phyloP scores from a whole-genome alignment of 2,888 invertebrate species.

The Stenotaenia linearis region DNA sequence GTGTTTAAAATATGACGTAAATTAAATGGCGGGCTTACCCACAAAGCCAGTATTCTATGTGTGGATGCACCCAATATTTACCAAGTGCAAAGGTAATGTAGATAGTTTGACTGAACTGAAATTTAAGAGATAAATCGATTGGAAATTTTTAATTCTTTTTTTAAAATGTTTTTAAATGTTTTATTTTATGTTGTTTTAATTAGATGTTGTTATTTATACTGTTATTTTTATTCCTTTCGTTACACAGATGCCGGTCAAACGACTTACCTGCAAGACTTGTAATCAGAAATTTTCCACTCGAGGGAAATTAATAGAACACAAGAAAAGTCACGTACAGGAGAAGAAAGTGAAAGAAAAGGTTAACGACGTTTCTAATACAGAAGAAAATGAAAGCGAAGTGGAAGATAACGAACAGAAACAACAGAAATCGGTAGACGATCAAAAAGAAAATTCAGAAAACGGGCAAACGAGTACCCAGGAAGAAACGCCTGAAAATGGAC shows the following conservation, averaged over 20 bases:
- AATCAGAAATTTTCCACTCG: background rate
- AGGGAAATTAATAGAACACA: background rate
- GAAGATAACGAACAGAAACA: background rate
- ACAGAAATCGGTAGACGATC: background rate
- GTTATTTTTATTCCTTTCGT: background rate
- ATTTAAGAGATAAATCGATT: background rate
- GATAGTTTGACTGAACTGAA: background rate
- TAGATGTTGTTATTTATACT: background rate
- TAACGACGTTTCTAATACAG: background rate
- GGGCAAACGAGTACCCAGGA: background rate
- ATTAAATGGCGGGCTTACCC: constrained; percentile 29
- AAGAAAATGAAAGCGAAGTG: background rate
- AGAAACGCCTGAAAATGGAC: background rate
- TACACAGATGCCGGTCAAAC: background rate
- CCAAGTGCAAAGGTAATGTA: constrained; percentile 10
- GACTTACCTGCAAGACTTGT: background rate
- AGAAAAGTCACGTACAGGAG: background rate
- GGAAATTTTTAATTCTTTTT: background rate
- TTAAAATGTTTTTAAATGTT: background rate
- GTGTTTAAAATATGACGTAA: background rate
- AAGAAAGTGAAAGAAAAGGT: background rate
- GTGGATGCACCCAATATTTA: constrained; percentile 27
- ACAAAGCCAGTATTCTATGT: constrained; percentile 27
- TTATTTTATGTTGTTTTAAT: background rate
- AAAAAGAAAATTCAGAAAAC: background rate